Evolutionary conservation across 2,888 invertebrate species (phyloP), one percentile per base, ranked within the genome.

Genomic region (Drosophila siamana): DNA sequence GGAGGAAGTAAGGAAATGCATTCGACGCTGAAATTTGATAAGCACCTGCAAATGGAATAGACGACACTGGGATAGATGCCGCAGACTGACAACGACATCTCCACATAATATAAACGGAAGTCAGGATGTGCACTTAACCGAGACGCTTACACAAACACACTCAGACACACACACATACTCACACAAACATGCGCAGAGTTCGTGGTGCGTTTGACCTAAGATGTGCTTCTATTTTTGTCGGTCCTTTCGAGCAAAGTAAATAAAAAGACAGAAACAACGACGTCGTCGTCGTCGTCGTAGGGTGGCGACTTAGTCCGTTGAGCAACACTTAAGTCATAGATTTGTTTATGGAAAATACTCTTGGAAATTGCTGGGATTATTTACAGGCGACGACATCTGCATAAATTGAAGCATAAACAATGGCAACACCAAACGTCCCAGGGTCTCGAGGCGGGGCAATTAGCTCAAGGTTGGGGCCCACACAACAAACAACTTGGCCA

Each of bases 61-160:
- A 43, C 62, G 41, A 47, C 61, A 28, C 24, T 38, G 15, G 38
- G 8, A 36, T 11, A 46, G 41, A 22, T 8, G 41, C 5, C 30
- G 46, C 44, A 38, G 30, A 59, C 41, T 26, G 41, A 28, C 33
- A 43, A 36, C 43, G 43, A 41, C 51, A 44, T 46, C 47, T 36
- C 24, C 26, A 41, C 16, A 47, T 22, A 55, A 43, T n/a, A 48
- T 44, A 67, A 67, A 69, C 69, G 71, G 64, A 71, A 64, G 69
- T 69, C 26, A 67, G 73, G 73, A 73, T 73, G 66, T 70, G 54
- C 70, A 62, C 67, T 70, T 66, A 66, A 52, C 22, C 60, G 11
- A 65, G 19, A 54, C 26, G 60, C 48, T 50, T 8, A 38, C 38
- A 26, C 15, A 50, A 1, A 51, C 24, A 38, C 24, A 38, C 15